Evolutionary conservation across 2,113 vertebrate genomes (phyloP), one percentile per base, ranked within the genome.

Genomic region (Diphyllodes magnificus): DNA sequence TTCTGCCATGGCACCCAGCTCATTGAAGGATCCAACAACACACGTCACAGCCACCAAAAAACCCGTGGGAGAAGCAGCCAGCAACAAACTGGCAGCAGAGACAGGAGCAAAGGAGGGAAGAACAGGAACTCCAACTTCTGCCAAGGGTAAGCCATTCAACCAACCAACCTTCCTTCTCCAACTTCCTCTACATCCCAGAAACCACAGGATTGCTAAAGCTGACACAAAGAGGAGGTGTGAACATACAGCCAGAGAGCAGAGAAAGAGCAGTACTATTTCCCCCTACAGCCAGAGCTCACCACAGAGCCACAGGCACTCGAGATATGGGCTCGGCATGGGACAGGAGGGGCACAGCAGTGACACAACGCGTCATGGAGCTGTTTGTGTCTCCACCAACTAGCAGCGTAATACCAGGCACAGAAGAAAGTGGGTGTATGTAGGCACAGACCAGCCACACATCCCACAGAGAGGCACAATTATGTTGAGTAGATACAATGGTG

Each of bases 121-220:
- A 91, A 88, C 60, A 92, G 80, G 83, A 94, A 96, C 77, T 81
- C 89, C 80, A 93, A 15, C 68, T 95, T 92, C 69, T 96, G 92
- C 64, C 76, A 91, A 51, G 33, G 50, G 9, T 83, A 73, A 90
- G 77, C 28, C 64, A 92, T 63, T 86, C 80, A 91, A 77, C 40
- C 72, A 91, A 73, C 37, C 83, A 91, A 70, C 45, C 60, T 53
- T 72, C 76, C 71, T 88, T 68, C 73, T 90, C 82, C 70, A 88
- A 77, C 82, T 93, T 95, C 93, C 91, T 88, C 76, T 66, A 69
- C 80, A 65, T 90, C 76, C 83, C 83, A 77, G 37, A 80, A 83
- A 86, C 45, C 88, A 90, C 20, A 2, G 5, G 6, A 60, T 40
- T 85, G 82, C 86, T 86, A 61, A 64, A 88, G 76, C 71, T 25